Evolutionary conservation across 1,140 invertebrate species (phyloP).

Genomic region (Melitaea cinxia): DNA sequence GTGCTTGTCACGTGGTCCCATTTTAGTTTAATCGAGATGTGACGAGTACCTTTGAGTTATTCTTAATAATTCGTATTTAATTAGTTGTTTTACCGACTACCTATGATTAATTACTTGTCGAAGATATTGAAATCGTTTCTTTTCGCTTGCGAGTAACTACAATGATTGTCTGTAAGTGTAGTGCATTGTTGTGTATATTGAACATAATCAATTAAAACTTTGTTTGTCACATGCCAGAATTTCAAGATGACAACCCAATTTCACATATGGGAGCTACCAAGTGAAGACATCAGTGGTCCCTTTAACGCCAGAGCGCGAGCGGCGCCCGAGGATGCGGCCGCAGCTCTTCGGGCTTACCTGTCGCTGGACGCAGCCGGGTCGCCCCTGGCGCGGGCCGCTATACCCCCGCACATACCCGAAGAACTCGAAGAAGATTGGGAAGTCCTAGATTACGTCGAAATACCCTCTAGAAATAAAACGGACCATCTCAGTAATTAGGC

Average conservation of each 20-base stretch:
- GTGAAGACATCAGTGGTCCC: slow-evolving; percentile 81
- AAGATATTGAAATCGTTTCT: too few relatives aligned
- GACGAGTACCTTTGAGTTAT: too few relatives aligned
- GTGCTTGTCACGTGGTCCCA: too few relatives aligned
- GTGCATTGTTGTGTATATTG: too few relatives aligned
- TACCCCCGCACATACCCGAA: slow-evolving; percentile 65
- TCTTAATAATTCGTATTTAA: too few relatives aligned
- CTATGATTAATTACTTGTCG: too few relatives aligned
- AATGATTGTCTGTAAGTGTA: too few relatives aligned
- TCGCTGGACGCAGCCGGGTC: slow-evolving; percentile 83
- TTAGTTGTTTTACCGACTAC: too few relatives aligned
- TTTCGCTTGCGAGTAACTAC: too few relatives aligned
- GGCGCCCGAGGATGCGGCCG: slow-evolving; percentile 68
- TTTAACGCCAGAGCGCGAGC: slow-evolving; percentile 82
- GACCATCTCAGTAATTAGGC: not conserved
- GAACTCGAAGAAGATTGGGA: slow-evolving; percentile 76
- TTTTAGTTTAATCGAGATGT: too few relatives aligned
- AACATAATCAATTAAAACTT: not conserved
- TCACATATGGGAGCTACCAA: slow-evolving; percentile 72
- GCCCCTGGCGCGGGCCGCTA: slow-evolving; percentile 82
- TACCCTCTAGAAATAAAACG: slow-evolving; percentile 47
- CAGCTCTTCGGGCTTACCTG: slow-evolving; percentile 83
- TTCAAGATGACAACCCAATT: slow-evolving; percentile 82
- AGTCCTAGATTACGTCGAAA: slow-evolving; percentile 72
- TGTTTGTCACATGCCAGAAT: slow-evolving; percentile 60